phyloP scores from a whole-genome alignment of 2,113 vertebrate genomes.

The Mesitornis unicolor region DNA sequence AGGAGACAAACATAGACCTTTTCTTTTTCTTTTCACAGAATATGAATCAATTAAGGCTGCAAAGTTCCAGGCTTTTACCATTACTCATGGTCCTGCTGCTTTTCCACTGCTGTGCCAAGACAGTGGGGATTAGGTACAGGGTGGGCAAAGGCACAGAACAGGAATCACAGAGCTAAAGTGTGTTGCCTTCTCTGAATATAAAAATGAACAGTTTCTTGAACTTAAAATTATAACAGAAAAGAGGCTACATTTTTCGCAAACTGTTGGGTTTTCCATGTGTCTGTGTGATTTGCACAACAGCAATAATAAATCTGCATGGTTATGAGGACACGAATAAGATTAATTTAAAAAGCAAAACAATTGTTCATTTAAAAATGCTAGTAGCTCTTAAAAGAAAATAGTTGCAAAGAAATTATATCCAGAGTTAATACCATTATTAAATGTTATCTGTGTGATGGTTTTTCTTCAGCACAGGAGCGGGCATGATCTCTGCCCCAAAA shows the following conservation, averaged over 20 bases:
- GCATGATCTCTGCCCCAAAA: neutral
- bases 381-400: neutral
- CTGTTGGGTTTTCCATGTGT: neutral
- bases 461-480: neutral
- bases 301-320: neutral
- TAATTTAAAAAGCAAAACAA: neutral
- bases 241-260: neutral
- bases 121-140: neutral
- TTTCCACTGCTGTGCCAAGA: slow-evolving; percentile 33
- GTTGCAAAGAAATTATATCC: neutral
- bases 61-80: slow-evolving; percentile 28
- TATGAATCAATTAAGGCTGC: slow-evolving; percentile 19
- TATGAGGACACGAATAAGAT: neutral
- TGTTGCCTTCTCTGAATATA: neutral
- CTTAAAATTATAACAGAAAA: neutral
- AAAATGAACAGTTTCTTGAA: neutral
- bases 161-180: neutral
- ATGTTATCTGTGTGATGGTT: neutral
- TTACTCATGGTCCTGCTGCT: neutral
- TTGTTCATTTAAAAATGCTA: neutral
- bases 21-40: neutral
- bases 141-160: neutral
- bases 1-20: neutral
- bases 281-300: neutral
- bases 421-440: neutral